A percentile compares a stretch with the other conserved stretches of the same genome.
phyloP scores from a whole-genome alignment of 2,888 invertebrate species.

The Gasteruption jaculator region DNA sequence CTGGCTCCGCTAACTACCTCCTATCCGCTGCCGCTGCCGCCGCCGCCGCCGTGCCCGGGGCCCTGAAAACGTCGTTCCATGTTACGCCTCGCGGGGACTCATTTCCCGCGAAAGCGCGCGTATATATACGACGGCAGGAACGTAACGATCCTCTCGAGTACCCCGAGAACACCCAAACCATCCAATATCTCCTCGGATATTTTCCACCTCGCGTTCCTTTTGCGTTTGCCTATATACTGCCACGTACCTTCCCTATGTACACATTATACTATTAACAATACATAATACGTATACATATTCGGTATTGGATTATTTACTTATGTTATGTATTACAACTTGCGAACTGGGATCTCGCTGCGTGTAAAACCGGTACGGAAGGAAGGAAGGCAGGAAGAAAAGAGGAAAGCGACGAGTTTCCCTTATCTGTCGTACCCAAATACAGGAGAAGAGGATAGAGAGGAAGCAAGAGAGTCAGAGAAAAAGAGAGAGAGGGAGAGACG shows the following conservation, averaged over 20 bases:
- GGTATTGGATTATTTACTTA: too few species aligned
- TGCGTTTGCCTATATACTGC: too few species aligned
- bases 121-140: constrained; percentile 26
- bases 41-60: constrained; percentile 39
- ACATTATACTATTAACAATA: too few species aligned
- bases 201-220: too few species aligned
- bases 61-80: constrained; percentile 46
- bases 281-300: too few species aligned
- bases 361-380: constrained; percentile 11
- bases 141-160: constrained; percentile 22
- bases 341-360: too few species aligned
- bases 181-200: too few species aligned
- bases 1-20: constrained; percentile 46
- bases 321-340: too few species aligned
- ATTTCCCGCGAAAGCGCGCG: constrained; percentile 46
- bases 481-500: constrained; percentile 11
- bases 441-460: constrained; percentile 8
- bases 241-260: too few species aligned
- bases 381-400: constrained; percentile 3
- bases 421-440: constrained; percentile 25
- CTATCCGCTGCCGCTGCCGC: constrained; percentile 31
- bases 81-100: constrained; percentile 48
- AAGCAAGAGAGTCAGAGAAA: constrained; percentile 9
- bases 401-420: constrained; percentile 23
- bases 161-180: too few species aligned